Evolutionary conservation across 2,113 vertebrate species (phyloP), one percentile per base, ranked within the genome.

Genomic region (Tyto alba): DNA sequence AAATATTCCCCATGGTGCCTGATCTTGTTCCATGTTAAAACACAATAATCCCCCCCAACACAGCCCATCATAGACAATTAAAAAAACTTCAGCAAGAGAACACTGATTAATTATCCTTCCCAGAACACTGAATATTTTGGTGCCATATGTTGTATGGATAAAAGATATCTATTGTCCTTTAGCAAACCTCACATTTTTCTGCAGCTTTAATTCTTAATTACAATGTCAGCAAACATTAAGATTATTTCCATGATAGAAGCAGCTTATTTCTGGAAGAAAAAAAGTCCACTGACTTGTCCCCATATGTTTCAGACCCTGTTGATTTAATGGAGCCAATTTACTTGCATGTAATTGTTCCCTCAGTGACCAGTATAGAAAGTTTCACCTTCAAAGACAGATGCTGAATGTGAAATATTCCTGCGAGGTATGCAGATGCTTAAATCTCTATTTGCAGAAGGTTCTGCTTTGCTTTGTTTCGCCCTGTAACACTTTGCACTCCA

Each of bases 121-220:
- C 76, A 55, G 80, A 93, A 90, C 66, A 34, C 60, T 85, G 85
- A 76, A 30, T 82, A 45, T 95, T 97, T 86, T 94, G 43, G 48
- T 96, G 83, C 84, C 66, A 45, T 89, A 87, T 90, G 93, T 87
- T 94, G 80, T 96, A 90, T 93, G 86, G 80, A 82, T 92, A 85
- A 94, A 93, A 95, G 78, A 93, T 93, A 93, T 87, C 94, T 93
- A 94, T 96, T 95, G 89, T 93, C 56, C 96, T 96, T 92, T 76
- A 95, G 69, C 84, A 95, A 93, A 92, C 73, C 53, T 95, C 94
- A 88, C 86, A 96, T 95, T 95, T 96, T 95, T 93, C 62, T 95
- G 43, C 81, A 89, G 84, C 55, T 95, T 96, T 87, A 95, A 83
- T 96, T 96, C 87, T 95, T 89, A 95, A 95, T 94, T 95, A 68